Conservation (phyloP, 2,888 invertebrate species). For the Augochlorella aurata region DNA sequence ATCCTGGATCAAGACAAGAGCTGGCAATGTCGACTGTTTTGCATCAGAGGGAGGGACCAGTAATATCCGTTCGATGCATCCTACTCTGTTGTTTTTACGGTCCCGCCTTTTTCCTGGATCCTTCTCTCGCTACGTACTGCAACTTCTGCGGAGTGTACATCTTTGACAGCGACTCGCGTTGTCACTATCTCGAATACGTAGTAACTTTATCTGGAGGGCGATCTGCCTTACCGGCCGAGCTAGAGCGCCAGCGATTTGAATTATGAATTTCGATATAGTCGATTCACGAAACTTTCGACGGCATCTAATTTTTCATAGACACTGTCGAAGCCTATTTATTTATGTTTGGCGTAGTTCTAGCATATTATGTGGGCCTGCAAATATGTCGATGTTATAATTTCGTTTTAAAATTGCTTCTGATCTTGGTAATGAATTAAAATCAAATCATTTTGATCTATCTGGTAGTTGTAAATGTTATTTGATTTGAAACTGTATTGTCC, state of each 20-base stretch:
- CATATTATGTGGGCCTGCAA: no score
- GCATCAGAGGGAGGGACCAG: constrained; percentile 45
- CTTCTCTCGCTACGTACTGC: constrained; percentile 21
- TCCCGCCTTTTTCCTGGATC: constrained; percentile 20
- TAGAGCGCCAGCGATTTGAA: background rate
- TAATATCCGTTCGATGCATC: constrained; percentile 46
- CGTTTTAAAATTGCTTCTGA: no score
- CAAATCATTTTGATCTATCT: no score
- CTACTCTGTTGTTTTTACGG: constrained; percentile 32
- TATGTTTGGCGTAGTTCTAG: no score
- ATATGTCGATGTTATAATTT: no score
- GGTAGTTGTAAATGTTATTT: no score
- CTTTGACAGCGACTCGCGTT: constrained; percentile 36
- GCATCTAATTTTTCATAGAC: no score
- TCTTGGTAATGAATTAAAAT: no score
- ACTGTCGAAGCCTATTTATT: no score
- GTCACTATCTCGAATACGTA: background rate
- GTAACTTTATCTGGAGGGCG: background rate
- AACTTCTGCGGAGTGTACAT: constrained; percentile 40
- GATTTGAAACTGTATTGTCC: no score
- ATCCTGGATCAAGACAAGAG: constrained; percentile 42
- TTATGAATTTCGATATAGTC: no score
- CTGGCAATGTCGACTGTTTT: constrained; percentile 41
- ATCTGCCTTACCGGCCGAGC: background rate
- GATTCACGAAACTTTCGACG: no score